Base-by-base conservation (phyloP, 1,140 invertebrate species). In the Habropoda laboriosa region DNA sequence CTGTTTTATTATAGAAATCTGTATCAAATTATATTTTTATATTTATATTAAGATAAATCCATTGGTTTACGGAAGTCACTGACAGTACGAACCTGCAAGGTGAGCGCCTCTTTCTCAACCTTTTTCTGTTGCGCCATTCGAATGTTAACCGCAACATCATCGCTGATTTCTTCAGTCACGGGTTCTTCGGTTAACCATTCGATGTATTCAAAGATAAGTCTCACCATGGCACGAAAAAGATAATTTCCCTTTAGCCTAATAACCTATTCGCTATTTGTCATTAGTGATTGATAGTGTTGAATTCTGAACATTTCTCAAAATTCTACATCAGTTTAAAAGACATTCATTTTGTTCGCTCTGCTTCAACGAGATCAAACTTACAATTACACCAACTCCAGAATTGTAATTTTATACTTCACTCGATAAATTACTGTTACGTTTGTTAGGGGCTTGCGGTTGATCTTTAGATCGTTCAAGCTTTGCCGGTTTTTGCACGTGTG, bases 141-240 rank as follows among this genome's bases (percentile, higher is more conserved):
- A 18, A 94, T 93, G 76, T 94, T 93, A 27, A 91, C 90, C 53
- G 93, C 92, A 1, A 95, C 92, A 74, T 95, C 92, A 27, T 94
- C 94, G 4, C 91, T 92, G 57, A 94, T 93, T 27, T 94, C 89
- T 68, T 94, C 93, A 7, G 84, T 72, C 2, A 91, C 86, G 3
- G 87, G n/a, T 32, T 83, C 91, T 76, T 94, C 94, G 27, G 89
- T 89, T 57, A 95, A 83, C 95, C 95, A 95, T 75, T 92, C 92
- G 6, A 92, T 89, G 82, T 95, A 95, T 18, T 92, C 91, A 55
- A 95, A 89, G 7, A 94, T 94, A 18, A 93, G 83, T 63, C 94
- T 92, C 0, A 93, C 93, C 0, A 93, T 73, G 0, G 94, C 93
- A 13, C 93, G 93, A 83, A 95, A 95, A 64, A 93, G 89, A 82